Base-by-base conservation (phyloP, 2,797 vertebrate genomes). In the Girardinus metallicus region DNA sequence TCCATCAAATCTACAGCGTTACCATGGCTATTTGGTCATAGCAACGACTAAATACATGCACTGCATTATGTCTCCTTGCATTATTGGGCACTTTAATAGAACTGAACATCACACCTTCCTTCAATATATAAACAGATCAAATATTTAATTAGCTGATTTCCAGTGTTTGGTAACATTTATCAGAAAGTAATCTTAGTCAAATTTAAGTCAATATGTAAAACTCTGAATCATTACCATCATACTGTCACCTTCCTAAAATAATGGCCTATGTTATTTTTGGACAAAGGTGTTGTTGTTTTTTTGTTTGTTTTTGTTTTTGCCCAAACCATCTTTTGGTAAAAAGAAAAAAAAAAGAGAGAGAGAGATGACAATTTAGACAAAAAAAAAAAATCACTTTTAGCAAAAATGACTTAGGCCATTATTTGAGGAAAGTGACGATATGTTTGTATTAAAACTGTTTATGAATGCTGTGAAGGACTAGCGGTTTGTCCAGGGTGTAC, bases 11-110 rank as follows among this genome's bases (percentile, higher is more conserved):
- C 29, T 31, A 16, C 12, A 31, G 57, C 1, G 57, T 36, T 36
- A 46, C 43, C 43, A 53, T 71, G 29, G 29, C 29, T 57, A 75
- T 31, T 57, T 77, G 76, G 47, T 79, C 76, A 74, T 55, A 81
- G 46, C 79, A 71, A 31, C 36, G 46, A 15, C 64, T 34, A 18
- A 46, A 51, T 8, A 71, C 51, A 12, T 10, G 31, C 26, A 15
- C 53, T 51, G 31, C 44, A n/a, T 72, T 44, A 47, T 18, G 29
- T 21, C 31, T 47, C 31, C 12, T 43, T 51, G 72, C 46, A 51
- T 49, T 51, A 2, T 34, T 13, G 11, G 31, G 13, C 18, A 36
- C 4, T 51, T 51, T 36, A 2, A 39, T 2, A 36, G 31, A 72
- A 73, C 36, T 23, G 13, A 62, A 16, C 29, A 16, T 60, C 12